These are phyloP conservation scores for Cheiracanthium punctorium DNA, from an alignment of 2,888 invertebrate species.

Conservation along the genomic window DNA sequence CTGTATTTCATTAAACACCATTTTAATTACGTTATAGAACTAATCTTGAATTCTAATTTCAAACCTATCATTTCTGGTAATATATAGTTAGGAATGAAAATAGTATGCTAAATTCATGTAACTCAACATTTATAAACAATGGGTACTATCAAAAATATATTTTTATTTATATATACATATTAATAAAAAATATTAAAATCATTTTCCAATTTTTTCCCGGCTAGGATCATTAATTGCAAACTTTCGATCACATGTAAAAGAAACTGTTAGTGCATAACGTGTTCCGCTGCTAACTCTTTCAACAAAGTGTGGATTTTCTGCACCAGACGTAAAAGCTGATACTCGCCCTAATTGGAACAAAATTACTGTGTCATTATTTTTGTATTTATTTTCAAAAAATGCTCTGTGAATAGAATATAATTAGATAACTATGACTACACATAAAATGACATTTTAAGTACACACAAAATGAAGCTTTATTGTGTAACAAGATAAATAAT, in stretches of 20 bases:
- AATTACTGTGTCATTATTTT: conserved; percentile 57
- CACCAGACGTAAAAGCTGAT: conserved; percentile 90
- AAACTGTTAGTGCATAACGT: conserved; percentile 88
- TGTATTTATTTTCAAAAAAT: neutral
- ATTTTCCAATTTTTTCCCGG: conserved; percentile 23
- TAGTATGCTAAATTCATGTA: no score
- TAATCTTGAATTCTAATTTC: no score
- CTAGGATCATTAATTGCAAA: conserved; percentile 82
- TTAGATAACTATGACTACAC: neutral
- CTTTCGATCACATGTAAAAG: conserved; percentile 87
- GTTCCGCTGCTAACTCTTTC: conserved; percentile 86
- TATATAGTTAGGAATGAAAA: no score
- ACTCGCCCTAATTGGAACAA: conserved; percentile 85
- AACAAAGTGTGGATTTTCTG: conserved; percentile 88
- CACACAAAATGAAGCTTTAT: neutral
- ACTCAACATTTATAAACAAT: no score
- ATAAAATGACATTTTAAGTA: no score
- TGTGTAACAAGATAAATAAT: neutral
- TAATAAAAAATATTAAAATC: no score
- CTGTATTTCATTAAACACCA: no score
- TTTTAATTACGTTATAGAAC: no score
- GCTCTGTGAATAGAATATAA: neutral
- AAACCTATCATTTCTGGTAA: no score
- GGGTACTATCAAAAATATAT: no score
- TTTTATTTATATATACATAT: no score